Evolutionary conservation across 2,888 invertebrate species (phyloP), one percentile per base, ranked within the genome.

Genomic region (Chrysodeixis includens): DNA sequence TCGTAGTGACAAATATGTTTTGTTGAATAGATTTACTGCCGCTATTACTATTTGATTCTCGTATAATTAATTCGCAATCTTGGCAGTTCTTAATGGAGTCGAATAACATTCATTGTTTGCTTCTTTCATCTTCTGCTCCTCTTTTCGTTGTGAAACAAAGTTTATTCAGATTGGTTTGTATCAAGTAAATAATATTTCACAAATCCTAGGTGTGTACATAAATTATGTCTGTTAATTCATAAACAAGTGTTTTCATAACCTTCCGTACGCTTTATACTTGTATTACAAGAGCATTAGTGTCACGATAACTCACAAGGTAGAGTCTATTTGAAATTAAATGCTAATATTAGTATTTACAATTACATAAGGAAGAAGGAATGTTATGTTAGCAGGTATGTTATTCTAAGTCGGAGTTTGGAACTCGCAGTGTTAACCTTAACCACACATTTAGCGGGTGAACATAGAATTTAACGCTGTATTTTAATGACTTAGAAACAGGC

Each of bases 1-100:
- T 52, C 2, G 16, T 30, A n/a, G 9, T 76, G 56, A 71, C 54
- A 54, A 22, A 71, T 71, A 20, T 64, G 20, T 62, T 65, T 54
- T 56, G 40, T 9, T 51, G 56, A 57, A 40, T 20, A 54, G 6
- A 35, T n/a, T 51, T 60, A 22, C 14, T 22, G 5, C 60, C 57
- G 53, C 4, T 6, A 14, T n/a, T 60, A n/a, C 32, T 35, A 16
- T 46, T 46, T 7, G 8, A 16, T 46, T 46, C n/a, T 18, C 7
- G 9, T 1, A 46, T 16, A 46, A n/a, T n/a, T n/a, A n/a, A n/a
- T 46, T 9, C 18, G 16, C 8, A n/a, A 8, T 18, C 8, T 46
- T 46, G 18, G 14, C 12, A 5, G 14, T 12, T n/a, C n/a, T n/a
- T 35, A 35, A 1, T 35, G 12, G 14, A 14, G 14, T n/a, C n/a